Percentiles rank a stretch among this genome's conserved stretches.
phyloP scores from a whole-genome alignment of 2,888 invertebrate genomes.

The Calameuta idolon region DNA sequence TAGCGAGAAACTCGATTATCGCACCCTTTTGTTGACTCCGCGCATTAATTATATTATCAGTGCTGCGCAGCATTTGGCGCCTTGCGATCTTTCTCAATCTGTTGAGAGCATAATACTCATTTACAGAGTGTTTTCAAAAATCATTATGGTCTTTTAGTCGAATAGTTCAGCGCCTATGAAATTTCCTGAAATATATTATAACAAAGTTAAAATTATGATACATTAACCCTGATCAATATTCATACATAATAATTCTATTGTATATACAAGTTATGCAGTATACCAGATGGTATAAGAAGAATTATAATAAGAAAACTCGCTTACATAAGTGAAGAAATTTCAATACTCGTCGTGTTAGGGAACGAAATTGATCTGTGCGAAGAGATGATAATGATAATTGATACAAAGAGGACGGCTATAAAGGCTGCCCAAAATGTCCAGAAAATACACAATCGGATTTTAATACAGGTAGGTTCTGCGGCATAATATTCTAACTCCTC shows the following conservation, averaged over 20 bases:
- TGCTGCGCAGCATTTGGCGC: not conserved
- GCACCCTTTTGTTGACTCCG: not conserved
- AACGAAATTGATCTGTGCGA: not conserved
- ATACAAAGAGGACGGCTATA: conserved; percentile 33
- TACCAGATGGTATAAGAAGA: not conserved
- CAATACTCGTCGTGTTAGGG: not conserved
- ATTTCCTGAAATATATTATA: not conserved
- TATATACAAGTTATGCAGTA: not conserved
- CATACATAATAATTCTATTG: not conserved
- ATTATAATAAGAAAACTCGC: not conserved
- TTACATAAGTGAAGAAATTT: not conserved
- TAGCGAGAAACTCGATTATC: not conserved
- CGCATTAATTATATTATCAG: not conserved
- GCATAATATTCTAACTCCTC: conserved; percentile 43
- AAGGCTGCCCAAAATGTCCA: conserved; percentile 53
- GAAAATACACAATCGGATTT: conserved; percentile 49
- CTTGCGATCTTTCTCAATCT: not conserved
- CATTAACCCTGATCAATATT: not conserved
- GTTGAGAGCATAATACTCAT: not conserved
- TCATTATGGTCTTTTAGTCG: not conserved
- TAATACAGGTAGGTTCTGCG: conserved; percentile 49
- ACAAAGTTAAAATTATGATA: not conserved
- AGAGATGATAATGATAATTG: not conserved
- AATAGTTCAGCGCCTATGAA: not conserved
- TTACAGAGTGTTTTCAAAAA: not conserved